A percentile compares a stretch with the other conserved stretches of the same genome.
These are phyloP conservation scores for Pomacea maculata DNA, from an alignment of 1,140 invertebrate species.

Conservation along the genomic window DNA sequence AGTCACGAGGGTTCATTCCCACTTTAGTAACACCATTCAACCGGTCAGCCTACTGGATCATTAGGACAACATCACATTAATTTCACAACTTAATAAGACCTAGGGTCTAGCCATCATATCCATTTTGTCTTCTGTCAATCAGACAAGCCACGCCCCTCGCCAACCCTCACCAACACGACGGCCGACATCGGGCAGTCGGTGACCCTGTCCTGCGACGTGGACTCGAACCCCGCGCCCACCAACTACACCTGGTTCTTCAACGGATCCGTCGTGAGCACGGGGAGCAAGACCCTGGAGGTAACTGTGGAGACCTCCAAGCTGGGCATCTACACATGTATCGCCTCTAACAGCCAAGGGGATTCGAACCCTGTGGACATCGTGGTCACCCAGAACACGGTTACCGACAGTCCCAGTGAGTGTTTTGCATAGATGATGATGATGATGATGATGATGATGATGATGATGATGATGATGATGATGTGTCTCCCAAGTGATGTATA, in stretches of 20 bases:
- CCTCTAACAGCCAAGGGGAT: neutral
- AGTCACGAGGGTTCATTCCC: no score
- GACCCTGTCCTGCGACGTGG: neutral
- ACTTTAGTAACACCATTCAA: no score
- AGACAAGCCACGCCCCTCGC: slow-evolving; percentile 1
- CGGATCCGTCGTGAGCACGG: neutral
- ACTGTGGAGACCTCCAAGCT: neutral
- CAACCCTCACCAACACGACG: neutral
- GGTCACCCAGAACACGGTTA: neutral
- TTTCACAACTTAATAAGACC: no score
- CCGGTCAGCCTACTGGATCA: no score
- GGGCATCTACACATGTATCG: slow-evolving; percentile 4
- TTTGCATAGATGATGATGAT: no score
- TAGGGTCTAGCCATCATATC: no score
- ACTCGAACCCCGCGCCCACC: slow-evolving; percentile 13
- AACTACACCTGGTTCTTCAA: slow-evolving; percentile 8
- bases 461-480: neutral
- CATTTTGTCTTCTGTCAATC: slow-evolving; percentile 1
- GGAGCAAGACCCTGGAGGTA: neutral
- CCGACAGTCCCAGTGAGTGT: no score
- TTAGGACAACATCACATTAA: no score
- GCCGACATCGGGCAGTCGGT: neutral
- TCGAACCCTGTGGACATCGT: neutral
- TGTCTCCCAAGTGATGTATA: neutral
- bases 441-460: no score